phyloP scores from a whole-genome alignment of 2,113 vertebrate species.

The Ellobius talpinus region DNA sequence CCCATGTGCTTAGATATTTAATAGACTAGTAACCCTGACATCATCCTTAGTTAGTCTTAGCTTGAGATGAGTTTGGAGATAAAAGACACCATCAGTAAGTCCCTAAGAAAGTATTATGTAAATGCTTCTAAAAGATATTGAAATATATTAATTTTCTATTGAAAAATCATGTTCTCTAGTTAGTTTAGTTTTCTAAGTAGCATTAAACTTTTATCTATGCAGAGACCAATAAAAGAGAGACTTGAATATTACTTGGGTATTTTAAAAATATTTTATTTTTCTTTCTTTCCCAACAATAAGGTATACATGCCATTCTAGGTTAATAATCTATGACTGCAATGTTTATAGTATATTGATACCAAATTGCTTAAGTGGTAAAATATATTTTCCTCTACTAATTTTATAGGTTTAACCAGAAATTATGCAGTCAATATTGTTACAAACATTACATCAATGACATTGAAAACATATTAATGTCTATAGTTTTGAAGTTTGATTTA shows the following conservation, averaged over 20 bases:
- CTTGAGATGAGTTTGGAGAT: neutral
- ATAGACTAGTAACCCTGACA: neutral
- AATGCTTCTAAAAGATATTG: neutral
- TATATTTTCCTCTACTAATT: neutral
- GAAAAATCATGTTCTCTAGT: neutral
- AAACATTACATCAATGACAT: neutral
- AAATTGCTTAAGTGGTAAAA: neutral
- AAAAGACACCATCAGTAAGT: neutral
- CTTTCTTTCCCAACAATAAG: neutral
- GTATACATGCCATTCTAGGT: neutral
- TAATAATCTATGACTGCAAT: neutral
- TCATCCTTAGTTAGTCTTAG: neutral
- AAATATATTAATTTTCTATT: neutral
- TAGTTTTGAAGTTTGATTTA: neutral
- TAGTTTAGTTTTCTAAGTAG: neutral
- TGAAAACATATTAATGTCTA: neutral
- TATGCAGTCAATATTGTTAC: neutral
- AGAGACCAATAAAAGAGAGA: neutral
- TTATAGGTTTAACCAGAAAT: neutral
- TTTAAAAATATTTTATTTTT: neutral
- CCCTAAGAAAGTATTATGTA: neutral
- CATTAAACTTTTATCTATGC: neutral
- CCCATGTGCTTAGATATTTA: neutral
- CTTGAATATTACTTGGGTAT: neutral
- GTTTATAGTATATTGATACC: accelerated